Conservation (phyloP, 1,140 invertebrate genomes). For the Dinoponera quadriceps region DNA sequence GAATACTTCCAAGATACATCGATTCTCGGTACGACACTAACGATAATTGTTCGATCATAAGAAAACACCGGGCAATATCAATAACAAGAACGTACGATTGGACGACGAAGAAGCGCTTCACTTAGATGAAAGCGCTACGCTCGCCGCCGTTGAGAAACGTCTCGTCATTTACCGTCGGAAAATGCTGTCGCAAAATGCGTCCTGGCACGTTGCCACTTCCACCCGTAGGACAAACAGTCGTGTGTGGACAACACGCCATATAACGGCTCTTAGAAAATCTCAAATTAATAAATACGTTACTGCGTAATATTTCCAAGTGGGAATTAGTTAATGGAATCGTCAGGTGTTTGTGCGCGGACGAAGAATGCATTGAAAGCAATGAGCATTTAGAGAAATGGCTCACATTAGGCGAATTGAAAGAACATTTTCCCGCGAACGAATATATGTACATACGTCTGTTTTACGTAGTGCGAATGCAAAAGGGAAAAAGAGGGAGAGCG, state of each 20-base stretch:
- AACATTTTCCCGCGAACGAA: neutral
- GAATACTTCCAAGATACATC: no score
- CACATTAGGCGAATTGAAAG: neutral
- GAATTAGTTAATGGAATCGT: conserved; percentile 18
- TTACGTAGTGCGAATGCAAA: neutral
- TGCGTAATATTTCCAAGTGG: neutral
- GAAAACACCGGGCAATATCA: conserved; percentile 39
- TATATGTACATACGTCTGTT: no score
- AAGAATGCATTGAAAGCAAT: neutral
- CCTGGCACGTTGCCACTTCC: conserved; percentile 47
- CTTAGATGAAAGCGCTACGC: conserved; percentile 18
- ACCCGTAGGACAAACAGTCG: conserved; percentile 36
- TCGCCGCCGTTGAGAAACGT: conserved; percentile 36
- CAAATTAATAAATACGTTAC: conserved; percentile 33
- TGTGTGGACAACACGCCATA: conserved; percentile 13
- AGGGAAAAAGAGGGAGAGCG: neutral
- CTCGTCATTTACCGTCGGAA: conserved; percentile 36
- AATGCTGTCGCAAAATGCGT: conserved; percentile 35
- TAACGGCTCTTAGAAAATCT: conserved; percentile 1
- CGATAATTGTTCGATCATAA: conserved; percentile 13
- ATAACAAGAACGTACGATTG: neutral
- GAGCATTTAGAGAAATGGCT: no score
- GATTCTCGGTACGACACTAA: neutral
- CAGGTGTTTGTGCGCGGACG: neutral
- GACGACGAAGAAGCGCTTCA: conserved; percentile 33